These are phyloP conservation scores for Nettapus auritus DNA, from an alignment of 2,113 vertebrate genomes.

Conservation along the genomic window DNA sequence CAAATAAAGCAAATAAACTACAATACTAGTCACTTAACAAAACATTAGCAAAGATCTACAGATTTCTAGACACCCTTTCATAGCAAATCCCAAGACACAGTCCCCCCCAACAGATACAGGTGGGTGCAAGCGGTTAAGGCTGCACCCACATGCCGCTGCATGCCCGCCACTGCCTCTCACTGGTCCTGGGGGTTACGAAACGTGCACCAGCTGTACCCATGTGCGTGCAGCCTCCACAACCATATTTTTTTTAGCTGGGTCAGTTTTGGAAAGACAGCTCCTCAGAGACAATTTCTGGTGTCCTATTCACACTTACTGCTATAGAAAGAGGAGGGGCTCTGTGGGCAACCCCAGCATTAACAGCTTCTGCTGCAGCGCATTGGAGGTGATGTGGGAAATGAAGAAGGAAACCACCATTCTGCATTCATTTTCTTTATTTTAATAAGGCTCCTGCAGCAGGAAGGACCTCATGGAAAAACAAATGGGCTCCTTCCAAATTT, in stretches of 20 bases:
- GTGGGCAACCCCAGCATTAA: too few relatives aligned
- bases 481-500: background rate
- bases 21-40: background rate
- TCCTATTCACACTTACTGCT: too few relatives aligned
- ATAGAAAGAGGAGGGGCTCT: too few relatives aligned
- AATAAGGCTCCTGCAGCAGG: background rate
- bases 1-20: background rate
- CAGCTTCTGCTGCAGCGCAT: too few relatives aligned
- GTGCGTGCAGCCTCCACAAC: rapidly evolving
- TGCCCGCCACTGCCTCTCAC: rapidly evolving
- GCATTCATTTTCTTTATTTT: background rate
- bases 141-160: rapidly evolving
- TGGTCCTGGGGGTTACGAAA: background rate
- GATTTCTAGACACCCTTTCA: background rate
- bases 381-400: background rate
- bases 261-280: too few relatives aligned
- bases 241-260: too few relatives aligned
- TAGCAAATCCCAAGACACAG: background rate
- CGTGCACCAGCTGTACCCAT: background rate
- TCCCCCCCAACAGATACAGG: rapidly evolving
- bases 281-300: too few relatives aligned
- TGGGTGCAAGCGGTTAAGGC: rapidly evolving
- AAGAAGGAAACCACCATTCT: background rate
- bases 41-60: background rate
- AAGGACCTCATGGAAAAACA: background rate